Percentiles rank a stretch among this genome's conserved stretches.
phyloP scores from a whole-genome alignment of 2,113 vertebrate genomes.

The Leuciscus idus region DNA sequence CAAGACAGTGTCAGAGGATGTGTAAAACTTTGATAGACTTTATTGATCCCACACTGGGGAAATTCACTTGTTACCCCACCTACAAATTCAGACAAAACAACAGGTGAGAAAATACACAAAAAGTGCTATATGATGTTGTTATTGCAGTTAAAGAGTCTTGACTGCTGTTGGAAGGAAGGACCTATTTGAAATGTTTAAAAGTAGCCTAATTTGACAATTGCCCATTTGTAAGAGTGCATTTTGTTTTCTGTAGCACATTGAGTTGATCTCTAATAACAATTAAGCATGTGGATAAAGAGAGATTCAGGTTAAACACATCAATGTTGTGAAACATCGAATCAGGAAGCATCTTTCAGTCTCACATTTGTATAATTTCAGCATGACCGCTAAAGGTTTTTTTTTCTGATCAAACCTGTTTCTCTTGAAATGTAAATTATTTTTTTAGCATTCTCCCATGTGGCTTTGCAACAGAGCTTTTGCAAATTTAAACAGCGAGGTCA shows the following conservation, averaged over 20 bases:
- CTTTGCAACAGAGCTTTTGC: conserved; percentile 2
- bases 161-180: too few relatives aligned
- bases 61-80: too few relatives aligned
- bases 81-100: too few relatives aligned
- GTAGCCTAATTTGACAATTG: not conserved
- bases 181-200: not conserved
- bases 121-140: too few relatives aligned
- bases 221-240: not conserved
- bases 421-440: not conserved
- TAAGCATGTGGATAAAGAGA: not conserved
- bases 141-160: too few relatives aligned
- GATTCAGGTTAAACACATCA: not conserved
- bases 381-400: not conserved
- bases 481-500: not conserved
- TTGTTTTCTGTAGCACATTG: not conserved
- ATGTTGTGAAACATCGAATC: not conserved
- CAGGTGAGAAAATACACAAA: too few relatives aligned
- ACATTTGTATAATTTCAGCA: not conserved
- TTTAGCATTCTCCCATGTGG: not conserved
- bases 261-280: not conserved
- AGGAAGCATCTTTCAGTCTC: not conserved
- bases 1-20: not conserved
- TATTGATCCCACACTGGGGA: too few relatives aligned
- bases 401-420: not conserved
- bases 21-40: not conserved